These are phyloP conservation scores for Ichneumoninae sp. DNA, from an alignment of 2,888 invertebrate species.

Conservation along the genomic window DNA sequence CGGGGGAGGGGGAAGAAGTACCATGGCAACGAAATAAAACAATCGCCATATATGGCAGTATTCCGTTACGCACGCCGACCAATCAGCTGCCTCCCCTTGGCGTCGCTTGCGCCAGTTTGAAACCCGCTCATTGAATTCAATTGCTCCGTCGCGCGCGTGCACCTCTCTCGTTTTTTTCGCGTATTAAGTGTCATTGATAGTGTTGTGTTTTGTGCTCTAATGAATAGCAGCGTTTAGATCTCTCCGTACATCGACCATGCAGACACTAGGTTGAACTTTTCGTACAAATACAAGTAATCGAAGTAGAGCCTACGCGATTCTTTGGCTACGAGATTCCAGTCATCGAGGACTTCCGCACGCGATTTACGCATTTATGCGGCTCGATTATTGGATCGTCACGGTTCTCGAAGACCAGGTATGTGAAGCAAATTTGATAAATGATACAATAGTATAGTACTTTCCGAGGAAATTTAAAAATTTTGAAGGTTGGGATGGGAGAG, in stretches of 20 bases:
- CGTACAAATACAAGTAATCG: not conserved
- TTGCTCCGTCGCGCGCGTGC: too few relatives aligned
- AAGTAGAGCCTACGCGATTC: not conserved
- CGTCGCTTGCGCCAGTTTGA: not conserved
- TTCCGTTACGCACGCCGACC: not conserved
- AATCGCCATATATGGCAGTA: too few relatives aligned
- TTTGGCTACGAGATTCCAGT: not conserved
- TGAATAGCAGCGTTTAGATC: not conserved
- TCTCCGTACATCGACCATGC: not conserved
- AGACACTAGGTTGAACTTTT: not conserved
- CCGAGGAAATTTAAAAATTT: not conserved
- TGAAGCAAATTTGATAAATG: not conserved
- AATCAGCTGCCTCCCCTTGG: not conserved
- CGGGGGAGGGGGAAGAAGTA: too few relatives aligned
- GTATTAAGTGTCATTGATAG: not conserved
- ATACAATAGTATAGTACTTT: not conserved
- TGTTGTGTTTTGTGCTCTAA: not conserved
- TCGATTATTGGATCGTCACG: not conserved
- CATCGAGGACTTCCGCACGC: not conserved
- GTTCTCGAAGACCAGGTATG: not conserved
- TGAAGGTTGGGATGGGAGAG: not conserved
- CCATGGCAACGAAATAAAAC: too few relatives aligned
- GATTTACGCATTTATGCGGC: not conserved
- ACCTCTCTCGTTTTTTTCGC: not conserved
- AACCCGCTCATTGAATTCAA: too few relatives aligned